These are phyloP conservation scores for Nesoenas mayeri DNA, from an alignment of 2,113 vertebrate genomes.

Conservation along the genomic window DNA sequence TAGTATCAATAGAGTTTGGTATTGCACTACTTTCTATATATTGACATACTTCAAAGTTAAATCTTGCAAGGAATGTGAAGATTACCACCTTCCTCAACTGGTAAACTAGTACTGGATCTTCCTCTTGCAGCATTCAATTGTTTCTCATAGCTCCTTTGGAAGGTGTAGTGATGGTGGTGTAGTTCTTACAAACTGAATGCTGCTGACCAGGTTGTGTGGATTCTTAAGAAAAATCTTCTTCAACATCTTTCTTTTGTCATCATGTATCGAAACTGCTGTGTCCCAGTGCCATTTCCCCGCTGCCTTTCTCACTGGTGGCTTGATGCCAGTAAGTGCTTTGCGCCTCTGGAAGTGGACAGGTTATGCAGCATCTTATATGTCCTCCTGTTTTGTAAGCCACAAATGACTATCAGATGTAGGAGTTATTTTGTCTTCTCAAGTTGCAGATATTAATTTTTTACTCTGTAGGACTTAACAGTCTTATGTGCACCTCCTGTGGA, in stretches of 20 bases:
- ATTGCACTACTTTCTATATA: background rate
- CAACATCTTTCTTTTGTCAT: background rate
- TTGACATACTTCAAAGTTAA: background rate
- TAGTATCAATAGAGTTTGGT: background rate
- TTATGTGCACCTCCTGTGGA: background rate
- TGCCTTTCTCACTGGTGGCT: background rate
- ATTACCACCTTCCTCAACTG: background rate
- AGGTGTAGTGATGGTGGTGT: background rate
- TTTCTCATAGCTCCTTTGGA: background rate
- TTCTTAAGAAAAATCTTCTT: background rate
- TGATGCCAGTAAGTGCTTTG: background rate
- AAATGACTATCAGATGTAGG: background rate
- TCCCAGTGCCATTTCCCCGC: rapidly evolving
- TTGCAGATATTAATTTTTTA: background rate
- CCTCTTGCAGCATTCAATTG: background rate
- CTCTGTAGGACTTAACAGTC: background rate
- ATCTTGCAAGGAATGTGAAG: background rate
- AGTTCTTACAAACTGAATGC: background rate
- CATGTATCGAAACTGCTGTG: rapidly evolving
- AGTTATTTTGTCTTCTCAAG: background rate
- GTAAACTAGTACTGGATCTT: background rate
- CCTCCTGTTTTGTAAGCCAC: background rate
- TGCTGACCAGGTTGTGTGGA: background rate
- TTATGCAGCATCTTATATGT: background rate
- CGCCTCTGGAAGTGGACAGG: background rate